These are phyloP conservation scores for Teinopalpus imperialis DNA, from an alignment of 2,888 invertebrate species.

Conservation along the genomic window DNA sequence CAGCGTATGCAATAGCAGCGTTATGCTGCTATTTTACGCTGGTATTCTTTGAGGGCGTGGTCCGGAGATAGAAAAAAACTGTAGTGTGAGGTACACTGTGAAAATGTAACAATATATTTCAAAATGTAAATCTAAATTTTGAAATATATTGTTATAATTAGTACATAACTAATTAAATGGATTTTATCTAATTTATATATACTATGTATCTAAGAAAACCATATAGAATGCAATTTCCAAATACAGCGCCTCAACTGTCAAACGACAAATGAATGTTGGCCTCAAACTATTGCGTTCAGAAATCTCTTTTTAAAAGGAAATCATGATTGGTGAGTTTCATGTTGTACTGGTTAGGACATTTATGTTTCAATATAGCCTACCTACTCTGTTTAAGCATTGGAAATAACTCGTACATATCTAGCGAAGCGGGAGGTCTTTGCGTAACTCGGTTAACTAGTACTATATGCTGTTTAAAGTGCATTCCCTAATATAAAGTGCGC, in stretches of 20 bases:
- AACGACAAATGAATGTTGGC: neutral
- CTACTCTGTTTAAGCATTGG: conserved; percentile 2
- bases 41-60: no score
- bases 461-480: neutral
- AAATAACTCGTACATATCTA: conserved; percentile 12
- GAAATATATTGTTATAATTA: no score
- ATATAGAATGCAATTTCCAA: conserved; percentile 10
- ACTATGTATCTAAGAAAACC: conserved; percentile 1
- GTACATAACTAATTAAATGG: no score
- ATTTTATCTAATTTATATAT: no score
- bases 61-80: no score
- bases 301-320: neutral
- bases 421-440: neutral
- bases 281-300: neutral
- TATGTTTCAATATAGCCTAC: conserved; percentile 5
- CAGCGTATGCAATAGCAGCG: no score
- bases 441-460: conserved; percentile 6
- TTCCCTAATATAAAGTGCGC: neutral
- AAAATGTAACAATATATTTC: no score
- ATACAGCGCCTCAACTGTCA: neutral
- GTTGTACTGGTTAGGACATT: conserved; percentile 1
- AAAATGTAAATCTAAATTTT: no score
- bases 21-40: no score
- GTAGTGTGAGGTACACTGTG: no score
- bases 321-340: neutral